Evolutionary conservation across 2,797 vertebrate species (phyloP), one percentile per base, ranked within the genome.

Genomic region (Mico argentatus): DNA sequence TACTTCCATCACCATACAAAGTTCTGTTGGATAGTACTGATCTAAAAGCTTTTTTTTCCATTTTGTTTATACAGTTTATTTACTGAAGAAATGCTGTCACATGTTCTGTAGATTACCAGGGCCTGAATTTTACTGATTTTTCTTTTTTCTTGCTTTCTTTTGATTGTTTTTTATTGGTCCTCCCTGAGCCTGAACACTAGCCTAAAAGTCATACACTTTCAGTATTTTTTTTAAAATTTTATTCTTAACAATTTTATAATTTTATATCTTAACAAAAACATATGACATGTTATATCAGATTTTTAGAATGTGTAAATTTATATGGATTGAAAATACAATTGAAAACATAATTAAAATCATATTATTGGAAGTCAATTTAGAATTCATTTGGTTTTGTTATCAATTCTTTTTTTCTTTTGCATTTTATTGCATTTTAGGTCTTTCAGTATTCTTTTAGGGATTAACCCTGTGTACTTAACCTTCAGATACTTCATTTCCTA

Each of bases 91-190:
- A 91, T 0, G 39, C 48, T 73, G 48, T 7, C 91, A 10, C 86
- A 91, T 59, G 22, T 72, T 92, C 61, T 82, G 41, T 44, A 86
- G 41, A 88, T 82, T 95, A 30, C 59, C 17, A 82, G 44, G 95
- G 36, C 46, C 41, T 88, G 15, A 20, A 94, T 73, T 84, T 57
- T 95, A 20, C 22, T 46, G 17, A 55, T 70, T 44, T 88, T 85
- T 92, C 36, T 95, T 91, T n/a, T 95, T 90, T 77, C 36, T 87
- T 84, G 24, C 24, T 95, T 91, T 85, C 57, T 86, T 61, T 93
- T 88, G n/a, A 33, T 87, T 59, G 4, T 59, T 82, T 82, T 30
- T 82, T 41, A 91, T 33, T 64, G 67, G 27, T 88, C 48, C 2
- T 92, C 75, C 86, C 36, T 7, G 19, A 72, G 17, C 19, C 30